A percentile compares a stretch with the other conserved stretches of the same genome.
phyloP scores from a whole-genome alignment of 2,797 vertebrate genomes.

The Amblyopsis hoosieri region DNA sequence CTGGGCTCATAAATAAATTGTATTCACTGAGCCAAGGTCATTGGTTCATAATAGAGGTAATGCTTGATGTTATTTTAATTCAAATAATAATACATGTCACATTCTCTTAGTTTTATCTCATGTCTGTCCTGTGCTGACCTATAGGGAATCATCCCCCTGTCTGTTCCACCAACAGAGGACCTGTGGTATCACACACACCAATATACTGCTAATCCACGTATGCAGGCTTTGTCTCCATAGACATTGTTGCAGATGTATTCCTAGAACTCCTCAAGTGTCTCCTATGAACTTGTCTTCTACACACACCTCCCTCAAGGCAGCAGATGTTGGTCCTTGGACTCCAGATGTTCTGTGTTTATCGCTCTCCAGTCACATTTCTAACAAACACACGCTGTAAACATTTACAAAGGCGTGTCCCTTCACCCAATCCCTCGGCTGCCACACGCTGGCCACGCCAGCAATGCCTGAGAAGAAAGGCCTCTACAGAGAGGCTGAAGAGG shows the following conservation, averaged over 20 bases:
- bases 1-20: too few relatives aligned
- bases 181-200: too few relatives aligned
- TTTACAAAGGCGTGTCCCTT: conserved; percentile 50
- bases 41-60: too few relatives aligned
- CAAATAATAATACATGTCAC: too few relatives aligned
- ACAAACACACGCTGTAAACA: conserved; percentile 65
- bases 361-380: conserved; percentile 40
- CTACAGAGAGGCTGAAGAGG: background rate
- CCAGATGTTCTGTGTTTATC: conserved; percentile 63
- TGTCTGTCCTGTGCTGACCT: background rate
- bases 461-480: background rate
- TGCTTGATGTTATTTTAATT: too few relatives aligned
- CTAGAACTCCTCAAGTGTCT: conserved; percentile 26
- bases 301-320: conserved; percentile 40
- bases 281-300: conserved; percentile 25
- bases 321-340: conserved; percentile 48
- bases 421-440: conserved; percentile 15
- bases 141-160: too few relatives aligned
- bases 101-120: background rate
- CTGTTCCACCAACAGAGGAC: too few relatives aligned
- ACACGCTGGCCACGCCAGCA: conserved; percentile 10
- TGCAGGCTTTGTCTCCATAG: conserved; percentile 27
- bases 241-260: background rate
- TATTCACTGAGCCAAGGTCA: too few relatives aligned
- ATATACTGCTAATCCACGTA: conserved; percentile 19